These are phyloP conservation scores for Patella pellucida DNA, from an alignment of 2,888 invertebrate species.

Conservation along the genomic window DNA sequence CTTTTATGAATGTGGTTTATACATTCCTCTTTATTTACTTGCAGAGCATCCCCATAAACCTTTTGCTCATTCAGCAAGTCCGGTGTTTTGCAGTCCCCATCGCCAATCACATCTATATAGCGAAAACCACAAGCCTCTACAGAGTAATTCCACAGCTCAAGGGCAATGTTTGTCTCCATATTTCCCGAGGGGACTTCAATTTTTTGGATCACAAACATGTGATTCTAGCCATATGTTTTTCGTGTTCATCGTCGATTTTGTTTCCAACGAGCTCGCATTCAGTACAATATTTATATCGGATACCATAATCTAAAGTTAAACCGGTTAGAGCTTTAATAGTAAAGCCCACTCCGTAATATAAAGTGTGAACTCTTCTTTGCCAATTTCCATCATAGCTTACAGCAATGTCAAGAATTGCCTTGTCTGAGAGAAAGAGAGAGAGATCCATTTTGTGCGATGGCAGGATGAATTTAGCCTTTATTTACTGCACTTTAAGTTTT, in stretches of 20 bases:
- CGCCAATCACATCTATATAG: slow-evolving; percentile 15
- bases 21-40: slow-evolving; percentile 14
- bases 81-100: slow-evolving; percentile 17
- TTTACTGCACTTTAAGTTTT: not conserved
- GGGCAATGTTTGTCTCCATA: slow-evolving; percentile 21
- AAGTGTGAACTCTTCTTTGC: not conserved
- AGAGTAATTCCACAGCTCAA: slow-evolving; percentile 14
- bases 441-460: not conserved
- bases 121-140: slow-evolving; percentile 13
- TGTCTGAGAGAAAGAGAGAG: not conserved
- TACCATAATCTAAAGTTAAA: not conserved
- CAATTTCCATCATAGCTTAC: not conserved
- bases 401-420: not conserved
- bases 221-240: slow-evolving; percentile 5
- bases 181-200: slow-evolving; percentile 13
- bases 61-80: slow-evolving; percentile 6
- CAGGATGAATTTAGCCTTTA: too few species aligned
- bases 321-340: not conserved
- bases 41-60: slow-evolving; percentile 7
- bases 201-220: slow-evolving; percentile 14
- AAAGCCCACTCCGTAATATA: not conserved
- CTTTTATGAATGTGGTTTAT: slow-evolving; percentile 22
- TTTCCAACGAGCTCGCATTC: slow-evolving; percentile 19
- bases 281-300: slow-evolving; percentile 13
- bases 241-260: slow-evolving; percentile 6